Percentiles rank a stretch among this genome's conserved stretches.
phyloP scores from a whole-genome alignment of 2,797 vertebrate genomes.

The Apodemus agrarius region DNA sequence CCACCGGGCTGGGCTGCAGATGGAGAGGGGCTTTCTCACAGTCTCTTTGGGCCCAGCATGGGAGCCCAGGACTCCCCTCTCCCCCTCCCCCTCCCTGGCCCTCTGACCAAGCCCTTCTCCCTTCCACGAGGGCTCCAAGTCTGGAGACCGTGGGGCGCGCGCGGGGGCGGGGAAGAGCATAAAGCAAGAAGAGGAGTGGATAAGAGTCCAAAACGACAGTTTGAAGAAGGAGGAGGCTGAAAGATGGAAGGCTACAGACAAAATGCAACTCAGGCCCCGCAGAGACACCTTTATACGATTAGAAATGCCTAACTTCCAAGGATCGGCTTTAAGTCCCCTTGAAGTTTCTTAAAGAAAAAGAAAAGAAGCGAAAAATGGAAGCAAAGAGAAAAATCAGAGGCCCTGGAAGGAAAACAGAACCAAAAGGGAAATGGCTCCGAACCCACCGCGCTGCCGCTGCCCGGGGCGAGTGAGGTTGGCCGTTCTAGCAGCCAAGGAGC shows the following conservation, averaged over 20 bases:
- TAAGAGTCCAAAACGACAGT: slow-evolving; percentile 78
- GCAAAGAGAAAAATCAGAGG: slow-evolving; percentile 87
- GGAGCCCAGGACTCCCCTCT: slow-evolving; percentile 83
- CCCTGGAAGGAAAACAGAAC: slow-evolving; percentile 69
- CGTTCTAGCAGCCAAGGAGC: slow-evolving; percentile 37
- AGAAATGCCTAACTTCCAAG: slow-evolving; percentile 89
- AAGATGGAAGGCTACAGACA: slow-evolving; percentile 84
- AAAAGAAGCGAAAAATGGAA: slow-evolving; percentile 78
- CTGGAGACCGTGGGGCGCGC: slow-evolving; percentile 30
- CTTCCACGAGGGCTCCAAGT: slow-evolving; percentile 72
- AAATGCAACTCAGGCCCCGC: slow-evolving; percentile 82
- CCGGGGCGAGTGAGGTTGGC: slow-evolving; percentile 73
- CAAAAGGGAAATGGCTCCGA: slow-evolving; percentile 83
- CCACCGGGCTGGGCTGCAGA: slow-evolving; percentile 88
- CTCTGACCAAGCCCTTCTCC: slow-evolving; percentile 75
- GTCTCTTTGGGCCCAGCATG: slow-evolving; percentile 87
- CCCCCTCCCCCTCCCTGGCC: slow-evolving; percentile 68
- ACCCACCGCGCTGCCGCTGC: slow-evolving; percentile 75
- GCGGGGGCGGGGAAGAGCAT: not conserved
- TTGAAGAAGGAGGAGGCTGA: slow-evolving; percentile 85
- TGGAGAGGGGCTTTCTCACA: slow-evolving; percentile 88
- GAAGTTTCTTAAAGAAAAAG: slow-evolving; percentile 87
- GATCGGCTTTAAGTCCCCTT: slow-evolving; percentile 88
- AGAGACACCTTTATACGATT: slow-evolving; percentile 89
- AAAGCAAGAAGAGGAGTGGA: slow-evolving; percentile 58